These are phyloP conservation scores for Dynastes hyllus DNA, from an alignment of 2,888 invertebrate species.

Conservation along the genomic window DNA sequence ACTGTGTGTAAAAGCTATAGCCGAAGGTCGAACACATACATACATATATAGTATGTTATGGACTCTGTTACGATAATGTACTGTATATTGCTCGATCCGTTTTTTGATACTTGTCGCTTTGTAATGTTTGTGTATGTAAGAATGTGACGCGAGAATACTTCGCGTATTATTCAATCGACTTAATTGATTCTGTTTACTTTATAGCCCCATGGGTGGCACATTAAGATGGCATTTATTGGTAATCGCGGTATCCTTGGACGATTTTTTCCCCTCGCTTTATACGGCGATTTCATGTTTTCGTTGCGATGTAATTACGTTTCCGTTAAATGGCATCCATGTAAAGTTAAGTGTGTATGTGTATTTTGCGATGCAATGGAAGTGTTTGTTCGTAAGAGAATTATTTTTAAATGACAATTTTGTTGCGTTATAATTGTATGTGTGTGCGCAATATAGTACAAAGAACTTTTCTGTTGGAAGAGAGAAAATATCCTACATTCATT, in stretches of 20 bases:
- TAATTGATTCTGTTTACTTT: slow-evolving; percentile 44
- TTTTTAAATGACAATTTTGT: slow-evolving; percentile 18
- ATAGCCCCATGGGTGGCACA: slow-evolving; percentile 37
- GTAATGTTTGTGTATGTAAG: slow-evolving; percentile 6
- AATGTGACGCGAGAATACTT: slow-evolving; percentile 34
- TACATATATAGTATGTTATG: not conserved
- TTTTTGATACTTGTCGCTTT: slow-evolving; percentile 10
- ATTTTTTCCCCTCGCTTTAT: slow-evolving; percentile 24
- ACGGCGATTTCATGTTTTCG: slow-evolving; percentile 34
- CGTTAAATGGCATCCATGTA: slow-evolving; percentile 29
- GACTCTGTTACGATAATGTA: not conserved
- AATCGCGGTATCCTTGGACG: slow-evolving; percentile 38
- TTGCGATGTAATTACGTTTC: slow-evolving; percentile 34
- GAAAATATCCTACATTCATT: too few species aligned
- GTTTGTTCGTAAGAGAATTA: slow-evolving; percentile 18
- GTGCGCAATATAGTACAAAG: too few species aligned
- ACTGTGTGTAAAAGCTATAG: slow-evolving; percentile 25
- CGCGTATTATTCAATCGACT: slow-evolving; percentile 33
- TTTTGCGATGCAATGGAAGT: slow-evolving; percentile 22
- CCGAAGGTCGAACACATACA: slow-evolving; percentile 17
- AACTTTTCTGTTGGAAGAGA: too few species aligned
- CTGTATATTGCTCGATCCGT: not conserved
- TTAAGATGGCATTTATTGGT: slow-evolving; percentile 41
- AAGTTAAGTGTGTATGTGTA: slow-evolving; percentile 5
- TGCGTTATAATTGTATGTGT: slow-evolving; percentile 3